These are phyloP conservation scores for Heteronetta atricapilla DNA, from an alignment of 2,113 vertebrate genomes.

Conservation along the genomic window DNA sequence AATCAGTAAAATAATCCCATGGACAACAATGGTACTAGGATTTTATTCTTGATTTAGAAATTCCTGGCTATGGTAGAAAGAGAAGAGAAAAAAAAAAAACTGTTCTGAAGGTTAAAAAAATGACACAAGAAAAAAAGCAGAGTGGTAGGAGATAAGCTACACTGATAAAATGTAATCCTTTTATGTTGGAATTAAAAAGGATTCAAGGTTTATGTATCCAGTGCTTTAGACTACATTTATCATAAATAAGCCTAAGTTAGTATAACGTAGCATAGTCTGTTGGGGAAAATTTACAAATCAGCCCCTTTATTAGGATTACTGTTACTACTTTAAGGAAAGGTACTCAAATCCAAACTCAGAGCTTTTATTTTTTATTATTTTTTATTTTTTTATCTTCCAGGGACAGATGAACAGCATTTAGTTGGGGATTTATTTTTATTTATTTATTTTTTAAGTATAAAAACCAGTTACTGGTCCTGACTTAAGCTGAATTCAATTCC, in stretches of 20 bases:
- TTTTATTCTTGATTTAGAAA: conserved; percentile 13
- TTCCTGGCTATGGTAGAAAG: not conserved
- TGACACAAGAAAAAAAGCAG: not conserved
- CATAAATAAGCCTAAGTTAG: conserved; percentile 50
- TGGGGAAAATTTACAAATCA: conserved; percentile 47
- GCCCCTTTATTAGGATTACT: conserved; percentile 37
- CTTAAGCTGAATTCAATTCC: conserved; percentile 77
- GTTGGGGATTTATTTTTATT: conserved; percentile 60
- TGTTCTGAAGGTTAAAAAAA: conserved; percentile 32
- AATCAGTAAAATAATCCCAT: not conserved
- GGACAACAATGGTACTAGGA: not conserved
- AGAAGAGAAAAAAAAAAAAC: not conserved
- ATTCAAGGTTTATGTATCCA: conserved; percentile 46
- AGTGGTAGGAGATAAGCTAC: conserved; percentile 9
- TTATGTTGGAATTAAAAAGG: conserved; percentile 59
- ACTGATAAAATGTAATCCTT: conserved; percentile 50
- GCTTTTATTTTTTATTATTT: conserved; percentile 34
- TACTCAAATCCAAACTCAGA: conserved; percentile 64
- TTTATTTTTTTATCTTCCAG: conserved; percentile 46
- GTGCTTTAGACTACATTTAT: conserved; percentile 31
- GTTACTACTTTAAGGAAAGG: conserved; percentile 49
- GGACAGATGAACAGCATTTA: conserved; percentile 63
- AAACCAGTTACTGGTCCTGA: conserved; percentile 74
- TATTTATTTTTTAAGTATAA: conserved; percentile 41
- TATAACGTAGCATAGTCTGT: not conserved